These are phyloP conservation scores for Fistularia tabacaria DNA, from an alignment of 2,797 vertebrate species.

Conservation along the genomic window DNA sequence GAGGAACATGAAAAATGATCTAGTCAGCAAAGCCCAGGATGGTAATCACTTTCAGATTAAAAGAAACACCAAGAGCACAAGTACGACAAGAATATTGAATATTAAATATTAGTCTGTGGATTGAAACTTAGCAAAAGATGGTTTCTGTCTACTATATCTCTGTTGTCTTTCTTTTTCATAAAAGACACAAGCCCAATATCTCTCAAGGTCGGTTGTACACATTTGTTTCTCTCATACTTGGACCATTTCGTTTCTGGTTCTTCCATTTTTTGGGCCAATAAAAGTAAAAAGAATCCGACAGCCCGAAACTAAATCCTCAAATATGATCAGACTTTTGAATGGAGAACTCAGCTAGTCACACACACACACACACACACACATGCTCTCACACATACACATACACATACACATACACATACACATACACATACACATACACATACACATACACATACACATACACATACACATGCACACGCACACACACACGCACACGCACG, in stretches of 20 bases:
- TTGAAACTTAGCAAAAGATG: conserved; percentile 16
- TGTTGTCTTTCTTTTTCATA: background rate
- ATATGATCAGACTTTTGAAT: background rate
- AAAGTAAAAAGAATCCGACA: no score
- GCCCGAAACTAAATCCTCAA: no score
- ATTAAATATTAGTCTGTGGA: conserved; percentile 2
- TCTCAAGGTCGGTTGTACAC: no score
- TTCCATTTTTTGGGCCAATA: no score
- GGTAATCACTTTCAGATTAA: conserved; percentile 58
- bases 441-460: background rate
- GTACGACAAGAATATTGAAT: conserved; percentile 10
- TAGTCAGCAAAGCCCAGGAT: conserved; percentile 62
- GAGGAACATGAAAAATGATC: conserved; percentile 34
- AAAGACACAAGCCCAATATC: no score
- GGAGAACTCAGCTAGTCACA: no score
- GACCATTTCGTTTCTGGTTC: no score
- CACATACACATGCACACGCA: background rate
- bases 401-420: background rate
- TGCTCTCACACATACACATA: background rate
- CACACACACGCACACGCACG: background rate
- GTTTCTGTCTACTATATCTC: background rate
- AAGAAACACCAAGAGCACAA: conserved; percentile 32
- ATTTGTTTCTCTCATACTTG: no score
- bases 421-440: background rate
- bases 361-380: background rate